Base-by-base conservation (phyloP, 2,888 invertebrate genomes). In the Slavum lentiscoides region DNA sequence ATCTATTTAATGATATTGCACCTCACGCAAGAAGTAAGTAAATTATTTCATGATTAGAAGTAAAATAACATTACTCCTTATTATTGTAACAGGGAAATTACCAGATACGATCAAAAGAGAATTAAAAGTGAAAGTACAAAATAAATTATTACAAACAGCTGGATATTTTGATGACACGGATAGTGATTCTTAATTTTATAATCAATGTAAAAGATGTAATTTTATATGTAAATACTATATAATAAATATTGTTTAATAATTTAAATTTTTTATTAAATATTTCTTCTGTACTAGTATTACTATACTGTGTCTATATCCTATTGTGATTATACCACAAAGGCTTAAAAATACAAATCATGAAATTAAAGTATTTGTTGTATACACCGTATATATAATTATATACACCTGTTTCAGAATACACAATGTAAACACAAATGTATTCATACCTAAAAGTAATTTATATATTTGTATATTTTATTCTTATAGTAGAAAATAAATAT, bases 71-170 rank as follows among this genome's bases (percentile, higher is more conserved):
- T 17, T 13, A 73, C 2, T 15, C 2, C 2, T 15, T 1, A 37
- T 53, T 53, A 55, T 4, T 62, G 5, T 76, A 69, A n/a, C 21
- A 77, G 77, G 21, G 11, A 77, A 53, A n/a, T 69, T 77, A 70
- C 77, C 77, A 30, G 77, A 77, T 17, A 77, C 77, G 53, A 77
- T 77, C 13, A 77, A 77, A 55, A 77, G 77, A 77, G 77, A 77
- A 62, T 62, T 77, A 62, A 77, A 77, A 69, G 77, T 77, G 2
- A 77, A 69, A 62, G 77, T 77, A 53, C 77, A 77, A 69, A 77
- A 77, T 77, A 68, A 69, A 62, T 70, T 77, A 67, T n/a, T 77
- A 37, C 77, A 77, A 62, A 39, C 77, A 21, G 77, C 69, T 19
- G 77, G 77, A 69, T 77, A 77, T 70, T 77, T 77, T 62, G 77